A percentile compares a stretch with the other conserved stretches of the same genome.
These are phyloP conservation scores for Lepeophtheirus nordmannii DNA, from an alignment of 2,888 invertebrate species.

Conservation along the genomic window DNA sequence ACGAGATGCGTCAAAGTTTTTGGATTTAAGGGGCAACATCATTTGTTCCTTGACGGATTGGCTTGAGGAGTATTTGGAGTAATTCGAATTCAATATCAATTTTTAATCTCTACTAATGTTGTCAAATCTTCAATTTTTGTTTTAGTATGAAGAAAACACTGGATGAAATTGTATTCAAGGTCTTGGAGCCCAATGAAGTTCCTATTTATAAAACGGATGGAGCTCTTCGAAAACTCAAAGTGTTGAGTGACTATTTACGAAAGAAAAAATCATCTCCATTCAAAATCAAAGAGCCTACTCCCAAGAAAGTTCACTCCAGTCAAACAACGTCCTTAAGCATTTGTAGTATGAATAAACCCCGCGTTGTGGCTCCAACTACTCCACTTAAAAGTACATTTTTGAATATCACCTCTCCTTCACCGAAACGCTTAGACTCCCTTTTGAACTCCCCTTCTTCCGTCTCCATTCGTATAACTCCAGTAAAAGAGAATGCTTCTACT, in stretches of 20 bases:
- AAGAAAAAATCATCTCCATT: background rate
- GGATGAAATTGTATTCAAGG: background rate
- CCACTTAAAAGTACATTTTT: too few species aligned
- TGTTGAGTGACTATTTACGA: background rate
- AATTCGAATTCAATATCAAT: background rate
- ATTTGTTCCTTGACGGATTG: background rate
- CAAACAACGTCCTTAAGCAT: too few species aligned
- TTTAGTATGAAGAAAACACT: background rate
- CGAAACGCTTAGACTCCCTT: background rate
- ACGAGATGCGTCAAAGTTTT: background rate
- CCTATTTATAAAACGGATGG: background rate
- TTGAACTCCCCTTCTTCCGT: background rate
- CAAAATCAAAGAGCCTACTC: background rate
- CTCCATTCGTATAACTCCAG: background rate
- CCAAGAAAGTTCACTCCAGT: background rate
- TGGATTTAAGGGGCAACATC: background rate
- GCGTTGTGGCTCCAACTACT: too few species aligned
- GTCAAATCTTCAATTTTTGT: background rate
- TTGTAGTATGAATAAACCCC: too few species aligned
- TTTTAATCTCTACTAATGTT: background rate
- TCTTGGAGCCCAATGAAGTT: background rate
- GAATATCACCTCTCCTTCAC: too few species aligned
- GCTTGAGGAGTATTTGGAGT: background rate
- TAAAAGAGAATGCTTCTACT: background rate
- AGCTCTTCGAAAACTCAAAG: background rate